These are phyloP conservation scores for Colossoma macropomum DNA, from an alignment of 2,113 vertebrate genomes.

Conservation along the genomic window DNA sequence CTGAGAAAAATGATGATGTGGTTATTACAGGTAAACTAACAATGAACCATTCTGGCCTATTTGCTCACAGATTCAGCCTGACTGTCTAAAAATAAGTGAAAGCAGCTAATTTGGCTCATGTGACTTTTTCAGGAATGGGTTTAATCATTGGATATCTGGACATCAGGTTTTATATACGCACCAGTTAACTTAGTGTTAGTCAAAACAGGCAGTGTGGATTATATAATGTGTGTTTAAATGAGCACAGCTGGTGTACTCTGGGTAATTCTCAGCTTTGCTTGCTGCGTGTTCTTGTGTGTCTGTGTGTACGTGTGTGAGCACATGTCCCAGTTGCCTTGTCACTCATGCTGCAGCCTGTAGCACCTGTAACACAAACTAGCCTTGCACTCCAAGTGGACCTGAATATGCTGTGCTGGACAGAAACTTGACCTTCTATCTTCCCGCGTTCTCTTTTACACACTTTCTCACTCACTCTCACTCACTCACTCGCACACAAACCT, in stretches of 20 bases:
- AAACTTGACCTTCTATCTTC: constrained; percentile 24
- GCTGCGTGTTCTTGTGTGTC: constrained; percentile 6
- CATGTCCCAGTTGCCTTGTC: constrained; percentile 38
- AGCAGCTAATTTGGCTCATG: neutral
- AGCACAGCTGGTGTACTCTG: constrained; percentile 1
- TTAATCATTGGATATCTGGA: neutral
- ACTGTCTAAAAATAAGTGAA: constrained; percentile 3
- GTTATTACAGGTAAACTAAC: neutral
- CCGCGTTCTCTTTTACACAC: neutral
- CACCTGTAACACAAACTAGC: constrained; percentile 27
- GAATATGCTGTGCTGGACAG: constrained; percentile 25
- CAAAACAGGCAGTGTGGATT: constrained; percentile 1
- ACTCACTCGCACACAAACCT: neutral
- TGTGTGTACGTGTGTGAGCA: constrained; percentile 36
- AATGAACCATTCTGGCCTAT: neutral
- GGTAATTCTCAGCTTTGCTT: constrained; percentile 5
- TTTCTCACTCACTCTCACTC: neutral
- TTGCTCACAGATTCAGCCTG: neutral
- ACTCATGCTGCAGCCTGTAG: constrained; percentile 16
- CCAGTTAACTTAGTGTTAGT: neutral
- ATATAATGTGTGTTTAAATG: constrained; percentile 7
- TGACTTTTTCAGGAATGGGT: neutral
- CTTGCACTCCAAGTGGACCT: constrained; percentile 28
- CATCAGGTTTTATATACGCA: neutral
- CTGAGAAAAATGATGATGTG: neutral